phyloP scores from a whole-genome alignment of 2,113 vertebrate species.

The Eublepharis macularius region DNA sequence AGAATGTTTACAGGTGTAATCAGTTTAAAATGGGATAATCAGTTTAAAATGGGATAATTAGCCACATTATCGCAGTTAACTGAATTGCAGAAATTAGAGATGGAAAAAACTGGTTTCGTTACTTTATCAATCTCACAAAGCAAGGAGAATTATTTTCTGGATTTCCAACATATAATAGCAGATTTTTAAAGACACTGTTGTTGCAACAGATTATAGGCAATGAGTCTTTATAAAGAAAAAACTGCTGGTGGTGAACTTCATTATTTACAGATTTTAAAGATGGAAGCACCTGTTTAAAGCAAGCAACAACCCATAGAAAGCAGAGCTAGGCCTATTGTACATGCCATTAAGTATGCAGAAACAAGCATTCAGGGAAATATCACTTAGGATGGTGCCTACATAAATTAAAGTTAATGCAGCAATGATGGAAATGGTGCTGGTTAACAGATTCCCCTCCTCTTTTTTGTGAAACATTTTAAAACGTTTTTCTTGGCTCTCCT shows the following conservation, averaged over 20 bases:
- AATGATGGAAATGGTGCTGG: background rate
- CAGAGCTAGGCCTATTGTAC: background rate
- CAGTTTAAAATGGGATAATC: slow-evolving; percentile 42
- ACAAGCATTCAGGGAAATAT: background rate
- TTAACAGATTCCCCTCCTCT: no score
- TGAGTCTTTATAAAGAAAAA: slow-evolving; percentile 10
- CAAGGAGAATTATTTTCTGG: slow-evolving; percentile 22
- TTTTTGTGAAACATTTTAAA: background rate
- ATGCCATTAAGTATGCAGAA: no score
- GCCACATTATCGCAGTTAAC: slow-evolving; percentile 43
- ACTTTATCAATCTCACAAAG: slow-evolving; percentile 31
- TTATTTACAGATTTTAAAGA: background rate
- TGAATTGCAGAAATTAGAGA: slow-evolving; percentile 43
- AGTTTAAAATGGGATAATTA: slow-evolving; percentile 53
- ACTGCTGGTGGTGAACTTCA: background rate
- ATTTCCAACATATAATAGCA: slow-evolving; percentile 1
- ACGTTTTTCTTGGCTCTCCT: no score
- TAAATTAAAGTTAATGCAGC: background rate
- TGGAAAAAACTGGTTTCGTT: slow-evolving; percentile 35
- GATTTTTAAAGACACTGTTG: background rate
- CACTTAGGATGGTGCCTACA: background rate
- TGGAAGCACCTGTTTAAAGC: background rate
- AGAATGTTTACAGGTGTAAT: slow-evolving; percentile 52
- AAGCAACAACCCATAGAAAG: background rate
- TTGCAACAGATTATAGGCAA: background rate